Conservation (phyloP, 2,797 vertebrate species). For the Aphelocoma californica region DNA sequence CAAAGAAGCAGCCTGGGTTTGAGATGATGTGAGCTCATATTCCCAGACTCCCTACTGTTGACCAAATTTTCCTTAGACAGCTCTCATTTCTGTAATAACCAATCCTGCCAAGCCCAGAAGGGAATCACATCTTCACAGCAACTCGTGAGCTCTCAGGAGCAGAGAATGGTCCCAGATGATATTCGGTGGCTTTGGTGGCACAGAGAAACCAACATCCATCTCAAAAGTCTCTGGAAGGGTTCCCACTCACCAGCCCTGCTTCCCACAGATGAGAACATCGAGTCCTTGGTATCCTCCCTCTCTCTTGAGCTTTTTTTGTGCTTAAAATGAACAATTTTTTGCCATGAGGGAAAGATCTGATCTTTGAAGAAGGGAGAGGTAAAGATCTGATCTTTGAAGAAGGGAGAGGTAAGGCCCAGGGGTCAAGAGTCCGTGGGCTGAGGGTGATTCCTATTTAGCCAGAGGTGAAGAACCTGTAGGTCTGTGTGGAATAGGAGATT, state of each 20-base stretch:
- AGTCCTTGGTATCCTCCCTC: not conserved
- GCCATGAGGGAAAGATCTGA: not conserved
- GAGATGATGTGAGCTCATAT: not conserved
- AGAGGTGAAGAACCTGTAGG: not conserved
- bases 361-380: not conserved
- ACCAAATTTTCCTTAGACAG: not conserved
- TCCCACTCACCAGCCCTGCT: not conserved
- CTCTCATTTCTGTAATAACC: not conserved
- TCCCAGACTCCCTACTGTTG: not conserved
- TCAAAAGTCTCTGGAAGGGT: too few species aligned
- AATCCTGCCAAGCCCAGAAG: not conserved
- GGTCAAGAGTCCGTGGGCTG: not conserved
- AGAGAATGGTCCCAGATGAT: not conserved
- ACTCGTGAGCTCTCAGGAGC: not conserved
- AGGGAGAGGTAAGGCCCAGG: not conserved
- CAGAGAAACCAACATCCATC: not conserved
- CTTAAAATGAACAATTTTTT: not conserved
- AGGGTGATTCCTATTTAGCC: not conserved
- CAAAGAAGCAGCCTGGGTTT: not conserved
- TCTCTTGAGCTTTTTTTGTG: accelerated
- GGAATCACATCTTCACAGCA: not conserved
- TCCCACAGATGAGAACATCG: not conserved
- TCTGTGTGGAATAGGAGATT: not conserved
- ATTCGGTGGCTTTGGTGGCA: not conserved
- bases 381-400: not conserved